A percentile compares a stretch with the other conserved stretches of the same genome.
These are phyloP conservation scores for Platysternon megacephalum DNA, from an alignment of 2,113 vertebrate genomes.

Conservation along the genomic window DNA sequence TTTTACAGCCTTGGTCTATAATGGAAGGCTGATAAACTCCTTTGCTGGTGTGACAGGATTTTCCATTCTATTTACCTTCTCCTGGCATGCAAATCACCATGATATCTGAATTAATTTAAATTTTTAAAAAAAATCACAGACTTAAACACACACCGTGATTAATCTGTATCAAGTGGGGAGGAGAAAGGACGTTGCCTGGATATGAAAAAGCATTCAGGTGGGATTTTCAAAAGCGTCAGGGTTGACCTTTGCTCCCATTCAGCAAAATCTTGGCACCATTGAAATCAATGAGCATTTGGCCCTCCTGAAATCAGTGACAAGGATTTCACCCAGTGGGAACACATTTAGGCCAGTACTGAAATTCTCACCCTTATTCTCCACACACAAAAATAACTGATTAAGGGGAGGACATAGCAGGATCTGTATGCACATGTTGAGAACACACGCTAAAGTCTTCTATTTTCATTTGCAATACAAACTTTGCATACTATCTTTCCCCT, in stretches of 20 bases:
- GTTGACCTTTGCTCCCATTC: not conserved
- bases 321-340: not conserved
- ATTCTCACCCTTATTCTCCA: not conserved
- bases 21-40: not conserved
- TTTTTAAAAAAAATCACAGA: not conserved
- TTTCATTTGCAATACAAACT: not conserved
- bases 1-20: not conserved
- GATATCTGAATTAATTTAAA: not conserved
- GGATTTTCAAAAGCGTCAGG: not conserved
- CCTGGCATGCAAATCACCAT: not conserved
- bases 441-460: not conserved
- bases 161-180: not conserved
- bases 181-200: not conserved
- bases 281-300: not conserved
- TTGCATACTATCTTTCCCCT: not conserved
- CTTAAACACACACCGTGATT: not conserved
- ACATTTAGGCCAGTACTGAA: not conserved
- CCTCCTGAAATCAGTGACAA: not conserved
- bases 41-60: not conserved
- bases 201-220: not conserved
- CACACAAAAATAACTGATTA: not conserved
- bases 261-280: not conserved
- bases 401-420: not conserved
- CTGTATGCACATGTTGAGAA: fast-evolving
- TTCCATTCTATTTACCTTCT: not conserved